These are phyloP conservation scores for Euproctis similis DNA, from an alignment of 2,888 invertebrate species.

Conservation along the genomic window DNA sequence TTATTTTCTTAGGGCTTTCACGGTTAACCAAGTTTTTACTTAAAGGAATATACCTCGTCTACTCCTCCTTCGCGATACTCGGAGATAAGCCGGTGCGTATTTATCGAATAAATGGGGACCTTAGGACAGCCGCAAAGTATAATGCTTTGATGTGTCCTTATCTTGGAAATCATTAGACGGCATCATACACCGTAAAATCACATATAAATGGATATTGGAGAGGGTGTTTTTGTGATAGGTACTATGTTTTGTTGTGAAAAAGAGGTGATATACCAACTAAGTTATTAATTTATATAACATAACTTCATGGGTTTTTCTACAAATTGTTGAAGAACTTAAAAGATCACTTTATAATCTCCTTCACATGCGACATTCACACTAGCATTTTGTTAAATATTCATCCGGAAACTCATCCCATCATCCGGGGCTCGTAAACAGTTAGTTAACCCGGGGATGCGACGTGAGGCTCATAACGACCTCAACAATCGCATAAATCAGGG, in stretches of 20 bases:
- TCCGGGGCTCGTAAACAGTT: slow-evolving; percentile 21
- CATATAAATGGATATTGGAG: not conserved
- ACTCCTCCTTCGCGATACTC: slow-evolving; percentile 15
- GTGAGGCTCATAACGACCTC: slow-evolving; percentile 12
- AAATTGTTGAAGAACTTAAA: too few relatives aligned
- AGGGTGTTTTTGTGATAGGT: too few relatives aligned
- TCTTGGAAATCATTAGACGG: slow-evolving; percentile 18
- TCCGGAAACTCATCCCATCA: slow-evolving; percentile 20
- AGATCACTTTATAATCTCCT: slow-evolving; percentile 28
- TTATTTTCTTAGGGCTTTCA: slow-evolving; percentile 24
- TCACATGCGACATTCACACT: slow-evolving; percentile 15
- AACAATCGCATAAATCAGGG: slow-evolving; percentile 10
- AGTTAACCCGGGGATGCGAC: slow-evolving; percentile 30
- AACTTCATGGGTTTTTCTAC: too few relatives aligned
- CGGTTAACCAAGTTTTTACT: slow-evolving; percentile 20
- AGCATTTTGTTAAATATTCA: slow-evolving; percentile 21
- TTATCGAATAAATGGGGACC: slow-evolving; percentile 45
- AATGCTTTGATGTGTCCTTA: slow-evolving; percentile 31
- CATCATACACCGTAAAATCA: not conserved
- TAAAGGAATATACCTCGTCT: slow-evolving; percentile 17
- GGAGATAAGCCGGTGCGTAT: slow-evolving; percentile 25
- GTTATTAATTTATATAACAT: too few relatives aligned
- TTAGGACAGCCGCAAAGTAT: slow-evolving; percentile 35
- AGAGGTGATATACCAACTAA: not conserved
- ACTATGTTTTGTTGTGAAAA: too few relatives aligned